These are phyloP conservation scores for Oncorhynchus gorbuscha DNA, from an alignment of 2,113 vertebrate species.

Conservation along the genomic window DNA sequence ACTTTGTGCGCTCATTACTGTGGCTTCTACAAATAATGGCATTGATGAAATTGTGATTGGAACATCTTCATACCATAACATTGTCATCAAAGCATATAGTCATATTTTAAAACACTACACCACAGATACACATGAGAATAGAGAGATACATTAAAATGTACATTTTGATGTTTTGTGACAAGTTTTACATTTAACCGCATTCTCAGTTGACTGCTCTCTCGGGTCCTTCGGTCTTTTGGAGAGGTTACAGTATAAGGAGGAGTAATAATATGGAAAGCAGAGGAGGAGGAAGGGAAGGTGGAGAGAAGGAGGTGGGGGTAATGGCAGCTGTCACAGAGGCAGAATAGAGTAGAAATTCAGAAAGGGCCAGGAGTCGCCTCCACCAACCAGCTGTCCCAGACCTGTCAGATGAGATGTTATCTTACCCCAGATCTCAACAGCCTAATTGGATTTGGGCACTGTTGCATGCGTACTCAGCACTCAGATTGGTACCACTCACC, in stretches of 20 bases:
- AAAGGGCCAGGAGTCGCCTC: slow-evolving; percentile 12
- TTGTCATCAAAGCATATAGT: neutral
- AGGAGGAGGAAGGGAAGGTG: slow-evolving; percentile 42
- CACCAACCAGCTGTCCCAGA: slow-evolving; percentile 60
- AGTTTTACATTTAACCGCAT: neutral
- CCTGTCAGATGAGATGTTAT: slow-evolving; percentile 58
- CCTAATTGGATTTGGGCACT: slow-evolving; percentile 32
- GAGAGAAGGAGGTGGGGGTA: neutral
- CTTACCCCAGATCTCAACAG: slow-evolving; percentile 52
- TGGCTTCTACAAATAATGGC: neutral
- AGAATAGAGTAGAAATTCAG: slow-evolving; percentile 47
- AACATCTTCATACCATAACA: neutral
- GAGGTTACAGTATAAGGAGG: neutral
- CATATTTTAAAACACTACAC: no score
- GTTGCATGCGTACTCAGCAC: slow-evolving; percentile 24
- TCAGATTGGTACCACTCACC: neutral
- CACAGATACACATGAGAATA: no score
- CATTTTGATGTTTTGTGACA: no score
- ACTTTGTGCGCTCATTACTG: neutral
- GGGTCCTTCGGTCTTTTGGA: neutral
- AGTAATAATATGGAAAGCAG: slow-evolving; percentile 53
- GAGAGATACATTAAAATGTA: no score
- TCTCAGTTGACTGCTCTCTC: neutral
- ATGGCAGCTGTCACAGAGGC: slow-evolving; percentile 65
- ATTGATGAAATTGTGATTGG: neutral